A percentile compares a stretch with the other conserved stretches of the same genome.
Conservation (phyloP, 2,797 vertebrate species). For the Nyctibius grandis region DNA sequence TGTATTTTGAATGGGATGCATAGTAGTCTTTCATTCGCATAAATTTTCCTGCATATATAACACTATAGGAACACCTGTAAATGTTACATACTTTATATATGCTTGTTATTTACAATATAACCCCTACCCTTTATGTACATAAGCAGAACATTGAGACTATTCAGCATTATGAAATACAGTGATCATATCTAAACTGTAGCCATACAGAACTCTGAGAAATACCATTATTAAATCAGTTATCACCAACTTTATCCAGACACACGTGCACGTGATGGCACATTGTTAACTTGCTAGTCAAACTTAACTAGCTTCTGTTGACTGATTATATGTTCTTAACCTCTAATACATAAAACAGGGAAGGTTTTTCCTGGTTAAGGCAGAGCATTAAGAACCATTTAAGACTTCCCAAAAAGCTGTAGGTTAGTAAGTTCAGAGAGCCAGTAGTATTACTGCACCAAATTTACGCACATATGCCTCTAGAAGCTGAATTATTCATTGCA, state of each 20-base stretch:
- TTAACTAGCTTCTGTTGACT: background rate
- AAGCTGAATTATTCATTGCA: background rate
- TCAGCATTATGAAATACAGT: background rate
- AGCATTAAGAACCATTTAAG: background rate
- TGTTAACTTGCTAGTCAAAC: background rate
- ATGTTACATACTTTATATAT: background rate
- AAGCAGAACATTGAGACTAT: background rate
- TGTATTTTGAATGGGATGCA: background rate
- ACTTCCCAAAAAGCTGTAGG: background rate
- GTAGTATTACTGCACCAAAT: background rate
- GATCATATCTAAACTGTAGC: background rate
- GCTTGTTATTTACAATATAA: background rate
- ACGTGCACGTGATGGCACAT: background rate
- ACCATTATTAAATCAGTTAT: background rate
- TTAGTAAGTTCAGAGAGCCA: background rate
- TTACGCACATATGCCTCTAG: fast-evolving
- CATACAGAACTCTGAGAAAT: background rate
- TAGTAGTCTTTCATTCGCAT: background rate
- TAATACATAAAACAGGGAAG: background rate
- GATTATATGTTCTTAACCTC: background rate
- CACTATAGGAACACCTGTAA: background rate
- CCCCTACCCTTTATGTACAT: background rate
- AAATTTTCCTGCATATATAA: background rate
- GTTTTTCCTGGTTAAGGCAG: background rate
- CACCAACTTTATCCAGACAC: background rate